These are phyloP conservation scores for Sterrhoptilus dennistouni DNA, from an alignment of 2,113 vertebrate species.

Conservation along the genomic window DNA sequence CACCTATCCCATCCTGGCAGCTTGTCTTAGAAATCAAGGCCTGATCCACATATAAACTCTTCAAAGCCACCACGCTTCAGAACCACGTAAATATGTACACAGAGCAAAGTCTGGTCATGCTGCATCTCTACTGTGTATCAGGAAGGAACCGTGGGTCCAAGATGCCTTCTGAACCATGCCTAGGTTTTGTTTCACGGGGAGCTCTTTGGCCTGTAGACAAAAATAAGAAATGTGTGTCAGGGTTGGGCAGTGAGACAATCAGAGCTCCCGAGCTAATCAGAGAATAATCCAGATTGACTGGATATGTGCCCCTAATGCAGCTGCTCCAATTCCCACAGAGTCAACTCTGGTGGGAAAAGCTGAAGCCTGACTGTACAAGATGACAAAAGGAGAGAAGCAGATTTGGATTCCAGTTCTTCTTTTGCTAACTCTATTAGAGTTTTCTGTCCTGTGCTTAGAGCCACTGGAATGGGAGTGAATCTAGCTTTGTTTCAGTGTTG, in stretches of 20 bases:
- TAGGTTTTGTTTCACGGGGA: not conserved
- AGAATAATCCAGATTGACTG: not conserved
- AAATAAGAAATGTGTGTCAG: not conserved
- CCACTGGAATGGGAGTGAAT: not conserved
- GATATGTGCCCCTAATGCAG: not conserved
- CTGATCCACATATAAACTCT: not conserved
- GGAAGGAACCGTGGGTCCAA: not conserved
- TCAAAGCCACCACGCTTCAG: not conserved
- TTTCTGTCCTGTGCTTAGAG: not conserved
- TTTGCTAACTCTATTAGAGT: not conserved
- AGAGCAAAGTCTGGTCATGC: fast-evolving
- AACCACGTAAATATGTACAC: not conserved
- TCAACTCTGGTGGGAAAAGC: not conserved
- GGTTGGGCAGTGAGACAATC: not conserved
- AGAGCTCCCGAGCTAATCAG: not conserved
- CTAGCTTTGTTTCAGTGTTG: not conserved
- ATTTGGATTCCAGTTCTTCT: not conserved
- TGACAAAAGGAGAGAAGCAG: not conserved
- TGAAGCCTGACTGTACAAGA: not conserved
- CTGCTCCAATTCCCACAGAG: not conserved
- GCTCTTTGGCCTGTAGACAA: not conserved
- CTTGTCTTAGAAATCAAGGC: not conserved
- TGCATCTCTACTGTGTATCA: not conserved
- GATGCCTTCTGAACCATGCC: not conserved
- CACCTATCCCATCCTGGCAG: not conserved